Conservation (phyloP, 2,888 invertebrate species). For the Tortricodes alternella region DNA sequence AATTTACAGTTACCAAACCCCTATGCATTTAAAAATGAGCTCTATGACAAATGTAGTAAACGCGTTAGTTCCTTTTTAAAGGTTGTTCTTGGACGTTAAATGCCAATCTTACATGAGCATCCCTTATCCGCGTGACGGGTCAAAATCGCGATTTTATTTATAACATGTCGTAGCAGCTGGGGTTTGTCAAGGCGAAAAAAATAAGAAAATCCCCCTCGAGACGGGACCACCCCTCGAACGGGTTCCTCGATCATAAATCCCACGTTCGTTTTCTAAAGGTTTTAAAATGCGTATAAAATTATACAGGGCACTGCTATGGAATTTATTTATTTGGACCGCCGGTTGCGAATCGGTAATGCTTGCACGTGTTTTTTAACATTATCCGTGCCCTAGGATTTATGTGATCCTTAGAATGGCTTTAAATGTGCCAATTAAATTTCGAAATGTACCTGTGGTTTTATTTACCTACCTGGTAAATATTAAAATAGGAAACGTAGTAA, state of each 20-base stretch:
- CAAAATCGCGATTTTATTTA: conserved; percentile 81
- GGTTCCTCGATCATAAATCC: conserved; percentile 78
- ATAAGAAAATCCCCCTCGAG: conserved; percentile 74
- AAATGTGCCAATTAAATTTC: conserved; percentile 26
- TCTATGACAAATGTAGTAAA: conserved; percentile 37
- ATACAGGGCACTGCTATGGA: conserved; percentile 74
- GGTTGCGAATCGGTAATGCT: conserved; percentile 47
- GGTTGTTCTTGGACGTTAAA: conserved; percentile 29
- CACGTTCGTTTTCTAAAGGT: conserved; percentile 79
- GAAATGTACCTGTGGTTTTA: conserved; percentile 13
- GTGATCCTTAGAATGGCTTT: conserved; percentile 21
- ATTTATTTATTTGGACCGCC: conserved; percentile 62
- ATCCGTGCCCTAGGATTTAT: conserved; percentile 20
- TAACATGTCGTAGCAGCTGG: conserved; percentile 80
- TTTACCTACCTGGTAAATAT: conserved; percentile 17
- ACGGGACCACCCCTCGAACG: conserved; percentile 76
- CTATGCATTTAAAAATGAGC: conserved; percentile 37
- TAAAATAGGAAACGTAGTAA: too few relatives aligned
- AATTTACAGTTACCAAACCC: conserved; percentile 39
- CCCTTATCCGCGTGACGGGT: conserved; percentile 77
- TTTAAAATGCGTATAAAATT: conserved; percentile 82
- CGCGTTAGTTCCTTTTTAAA: conserved; percentile 23
- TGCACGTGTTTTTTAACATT: conserved; percentile 61
- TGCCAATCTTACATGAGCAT: conserved; percentile 60
- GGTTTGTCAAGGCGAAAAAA: conserved; percentile 78